These are phyloP conservation scores for Trematocara zebra DNA, from an alignment of 2,113 vertebrate species.

Conservation along the genomic window DNA sequence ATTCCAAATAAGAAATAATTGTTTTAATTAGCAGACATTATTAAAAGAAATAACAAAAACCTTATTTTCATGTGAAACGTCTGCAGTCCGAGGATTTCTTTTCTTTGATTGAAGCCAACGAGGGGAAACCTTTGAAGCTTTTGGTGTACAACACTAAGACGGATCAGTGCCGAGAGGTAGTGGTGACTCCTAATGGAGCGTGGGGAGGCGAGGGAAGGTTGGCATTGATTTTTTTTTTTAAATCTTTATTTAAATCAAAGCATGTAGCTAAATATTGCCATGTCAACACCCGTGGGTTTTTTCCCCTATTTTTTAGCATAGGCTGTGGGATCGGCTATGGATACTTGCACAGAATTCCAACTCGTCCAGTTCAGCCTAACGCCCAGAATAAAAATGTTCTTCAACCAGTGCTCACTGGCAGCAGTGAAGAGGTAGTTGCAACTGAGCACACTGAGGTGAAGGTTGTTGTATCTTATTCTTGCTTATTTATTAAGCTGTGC, in stretches of 20 bases:
- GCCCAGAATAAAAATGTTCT: constrained; percentile 32
- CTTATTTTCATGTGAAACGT: neutral
- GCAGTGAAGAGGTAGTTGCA: constrained; percentile 6
- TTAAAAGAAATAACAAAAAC: neutral
- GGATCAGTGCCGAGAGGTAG: constrained; percentile 85
- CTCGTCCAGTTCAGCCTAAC: constrained; percentile 31
- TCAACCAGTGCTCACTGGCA: constrained; percentile 17
- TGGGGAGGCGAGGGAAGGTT: constrained; percentile 97
- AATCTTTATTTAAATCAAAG: neutral
- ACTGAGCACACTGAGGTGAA: constrained; percentile 74
- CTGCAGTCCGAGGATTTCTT: constrained; percentile 93
- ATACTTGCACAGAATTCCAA: constrained; percentile 90
- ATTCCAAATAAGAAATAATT: neutral
- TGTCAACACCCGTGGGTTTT: neutral
- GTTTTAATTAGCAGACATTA: neutral
- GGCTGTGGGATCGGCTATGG: constrained; percentile 93
- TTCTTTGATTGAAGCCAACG: constrained; percentile 84
- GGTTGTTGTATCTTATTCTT: neutral
- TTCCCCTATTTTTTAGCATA: constrained; percentile 72
- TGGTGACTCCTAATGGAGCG: constrained; percentile 90
- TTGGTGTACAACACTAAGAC: constrained; percentile 86
- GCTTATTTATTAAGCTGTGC: neutral
- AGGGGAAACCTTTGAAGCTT: constrained; percentile 90
- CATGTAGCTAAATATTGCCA: neutral
- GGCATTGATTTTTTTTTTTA: neutral